Evolutionary conservation across 2,797 vertebrate species (phyloP).

Genomic region (Rhabdomys pumilio): DNA sequence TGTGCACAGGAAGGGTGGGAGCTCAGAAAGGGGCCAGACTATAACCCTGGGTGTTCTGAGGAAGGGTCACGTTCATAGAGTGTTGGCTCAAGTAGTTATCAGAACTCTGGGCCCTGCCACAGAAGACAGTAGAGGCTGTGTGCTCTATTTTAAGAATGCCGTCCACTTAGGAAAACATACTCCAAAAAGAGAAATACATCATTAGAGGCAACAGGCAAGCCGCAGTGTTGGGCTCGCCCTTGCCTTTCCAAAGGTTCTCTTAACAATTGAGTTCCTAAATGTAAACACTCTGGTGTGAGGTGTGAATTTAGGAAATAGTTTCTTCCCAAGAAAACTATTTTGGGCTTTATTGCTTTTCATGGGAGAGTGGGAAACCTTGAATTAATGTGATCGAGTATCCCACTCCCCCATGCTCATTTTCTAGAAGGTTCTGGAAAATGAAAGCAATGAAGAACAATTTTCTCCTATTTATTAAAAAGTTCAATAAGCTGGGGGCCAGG

Average conservation of each 20-base stretch:
- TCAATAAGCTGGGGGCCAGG: not conserved
- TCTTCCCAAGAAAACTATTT: not conserved
- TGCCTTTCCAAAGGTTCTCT: constrained; percentile 51
- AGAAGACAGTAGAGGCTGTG: not conserved
- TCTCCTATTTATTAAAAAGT: constrained; percentile 13
- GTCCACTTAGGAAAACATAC: constrained; percentile 51
- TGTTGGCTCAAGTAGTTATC: not conserved
- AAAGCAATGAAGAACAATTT: constrained; percentile 13
- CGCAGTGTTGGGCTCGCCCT: not conserved
- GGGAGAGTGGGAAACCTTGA: constrained; percentile 11
- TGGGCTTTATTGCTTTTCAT: not conserved
- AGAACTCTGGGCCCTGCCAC: not conserved
- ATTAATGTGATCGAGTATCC: not conserved
- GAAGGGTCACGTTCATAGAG: not conserved
- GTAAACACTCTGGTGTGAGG: not conserved
- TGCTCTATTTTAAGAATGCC: constrained; percentile 70
- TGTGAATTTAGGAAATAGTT: not conserved
- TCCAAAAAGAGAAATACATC: constrained; percentile 62
- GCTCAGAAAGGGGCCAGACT: not conserved
- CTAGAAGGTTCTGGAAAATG: constrained; percentile 51
- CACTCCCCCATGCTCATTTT: not conserved
- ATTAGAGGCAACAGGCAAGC: constrained; percentile 46
- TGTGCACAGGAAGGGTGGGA: not conserved
- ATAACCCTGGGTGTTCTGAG: not conserved
- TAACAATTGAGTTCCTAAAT: constrained; percentile 40